These are phyloP conservation scores for Beaufortia kweichowensis DNA, from an alignment of 2,113 vertebrate species.

Conservation along the genomic window DNA sequence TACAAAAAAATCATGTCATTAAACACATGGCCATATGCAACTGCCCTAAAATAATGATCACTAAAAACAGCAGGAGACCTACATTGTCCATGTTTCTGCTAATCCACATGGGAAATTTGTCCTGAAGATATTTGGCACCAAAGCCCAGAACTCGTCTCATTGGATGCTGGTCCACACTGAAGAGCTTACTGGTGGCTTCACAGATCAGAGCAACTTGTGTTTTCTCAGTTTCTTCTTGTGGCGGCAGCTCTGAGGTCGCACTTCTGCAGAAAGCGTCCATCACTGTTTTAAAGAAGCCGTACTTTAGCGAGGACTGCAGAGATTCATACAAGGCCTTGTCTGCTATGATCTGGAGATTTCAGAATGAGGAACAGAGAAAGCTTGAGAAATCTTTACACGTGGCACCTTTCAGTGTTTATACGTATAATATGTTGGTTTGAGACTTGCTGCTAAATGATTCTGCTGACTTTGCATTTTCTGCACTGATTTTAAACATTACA, in stretches of 20 bases:
- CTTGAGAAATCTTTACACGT: not conserved
- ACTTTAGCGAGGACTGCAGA: conserved; percentile 62
- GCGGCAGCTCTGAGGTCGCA: conserved; percentile 38
- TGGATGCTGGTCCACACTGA: conserved; percentile 70
- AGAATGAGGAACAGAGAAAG: not conserved
- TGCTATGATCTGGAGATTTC: conserved; percentile 65
- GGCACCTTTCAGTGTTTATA: not conserved
- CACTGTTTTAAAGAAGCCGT: conserved; percentile 69
- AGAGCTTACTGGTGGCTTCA: conserved; percentile 77
- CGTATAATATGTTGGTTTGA: not conserved
- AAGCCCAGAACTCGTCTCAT: conserved; percentile 75
- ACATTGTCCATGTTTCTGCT: conserved; percentile 80
- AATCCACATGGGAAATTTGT: conserved; percentile 77
- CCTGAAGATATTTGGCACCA: conserved; percentile 79
- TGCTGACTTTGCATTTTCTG: too few relatives aligned
- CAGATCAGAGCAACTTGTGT: conserved; percentile 75
- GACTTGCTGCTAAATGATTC: too few relatives aligned
- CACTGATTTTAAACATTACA: not conserved
- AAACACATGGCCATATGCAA: not conserved
- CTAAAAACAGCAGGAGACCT: conserved; percentile 48
- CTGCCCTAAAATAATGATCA: too few relatives aligned
- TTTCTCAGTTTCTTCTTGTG: conserved; percentile 45
- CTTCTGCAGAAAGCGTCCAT: conserved; percentile 60
- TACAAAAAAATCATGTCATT: not conserved
- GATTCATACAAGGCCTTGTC: conserved; percentile 43